These are phyloP conservation scores for Tamandua tetradactyla DNA, from an alignment of 2,797 vertebrate species.

Conservation along the genomic window DNA sequence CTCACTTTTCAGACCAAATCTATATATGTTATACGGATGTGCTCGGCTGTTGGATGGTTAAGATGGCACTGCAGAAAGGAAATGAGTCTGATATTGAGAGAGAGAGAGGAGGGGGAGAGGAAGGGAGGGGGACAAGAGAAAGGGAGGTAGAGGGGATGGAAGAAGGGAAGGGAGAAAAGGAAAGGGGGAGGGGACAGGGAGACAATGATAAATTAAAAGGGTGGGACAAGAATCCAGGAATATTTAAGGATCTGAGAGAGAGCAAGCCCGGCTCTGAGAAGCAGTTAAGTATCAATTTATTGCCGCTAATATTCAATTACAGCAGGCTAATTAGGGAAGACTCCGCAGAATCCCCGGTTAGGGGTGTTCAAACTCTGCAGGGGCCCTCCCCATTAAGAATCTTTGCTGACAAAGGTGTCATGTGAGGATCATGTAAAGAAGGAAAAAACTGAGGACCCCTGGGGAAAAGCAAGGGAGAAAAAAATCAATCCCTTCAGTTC, in stretches of 20 bases:
- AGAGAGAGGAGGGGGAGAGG: neutral
- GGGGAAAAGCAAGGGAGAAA: neutral
- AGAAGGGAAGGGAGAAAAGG: neutral
- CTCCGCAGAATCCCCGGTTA: neutral
- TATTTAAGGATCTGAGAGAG: neutral
- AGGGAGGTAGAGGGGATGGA: neutral
- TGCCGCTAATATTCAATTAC: neutral
- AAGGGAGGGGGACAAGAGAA: neutral
- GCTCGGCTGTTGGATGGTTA: neutral
- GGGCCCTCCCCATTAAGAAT: neutral
- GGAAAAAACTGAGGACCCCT: slow-evolving; percentile 13
- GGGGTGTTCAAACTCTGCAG: neutral
- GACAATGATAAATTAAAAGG: too few relatives aligned
- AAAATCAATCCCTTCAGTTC: slow-evolving; percentile 28
- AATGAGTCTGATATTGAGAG: slow-evolving; percentile 8
- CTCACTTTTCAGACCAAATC: slow-evolving; percentile 40
- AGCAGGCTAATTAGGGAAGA: neutral
- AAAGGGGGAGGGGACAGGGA: neutral
- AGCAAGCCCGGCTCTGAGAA: neutral
- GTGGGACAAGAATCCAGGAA: neutral
- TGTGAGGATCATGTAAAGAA: neutral
- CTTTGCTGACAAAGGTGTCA: slow-evolving; percentile 26
- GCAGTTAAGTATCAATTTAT: neutral
- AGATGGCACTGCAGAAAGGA: slow-evolving; percentile 12
- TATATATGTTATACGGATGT: slow-evolving; percentile 31